Evolutionary conservation across 2,797 vertebrate species (phyloP).

Genomic region (Silurus aristotelis): DNA sequence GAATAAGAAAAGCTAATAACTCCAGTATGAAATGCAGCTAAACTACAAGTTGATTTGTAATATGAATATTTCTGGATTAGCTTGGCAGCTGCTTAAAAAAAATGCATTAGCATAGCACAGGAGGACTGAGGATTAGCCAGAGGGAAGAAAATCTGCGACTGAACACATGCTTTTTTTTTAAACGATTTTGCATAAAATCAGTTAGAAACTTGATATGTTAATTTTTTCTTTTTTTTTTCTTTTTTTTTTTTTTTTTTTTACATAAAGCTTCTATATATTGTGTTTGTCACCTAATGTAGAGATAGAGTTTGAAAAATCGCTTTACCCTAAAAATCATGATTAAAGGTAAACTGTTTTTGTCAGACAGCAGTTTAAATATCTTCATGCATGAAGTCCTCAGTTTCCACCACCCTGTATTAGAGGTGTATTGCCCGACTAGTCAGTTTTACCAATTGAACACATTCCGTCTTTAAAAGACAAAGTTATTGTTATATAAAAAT

Average conservation of each 20-base stretch:
- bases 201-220: no score
- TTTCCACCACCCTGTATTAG: background rate
- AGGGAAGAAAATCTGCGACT: background rate
- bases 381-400: background rate
- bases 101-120: background rate
- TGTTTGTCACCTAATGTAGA: background rate
- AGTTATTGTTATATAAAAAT: no score
- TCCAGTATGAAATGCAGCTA: background rate
- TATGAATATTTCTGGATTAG: background rate
- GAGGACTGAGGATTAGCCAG: background rate
- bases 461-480: no score
- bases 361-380: background rate
- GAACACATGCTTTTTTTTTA: background rate
- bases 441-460: background rate
- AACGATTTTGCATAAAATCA: no score
- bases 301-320: background rate
- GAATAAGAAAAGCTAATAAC: background rate
- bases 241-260: no score
- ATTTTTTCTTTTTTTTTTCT: no score
- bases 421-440: background rate
- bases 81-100: background rate
- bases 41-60: constrained; percentile 9
- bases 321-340: background rate
- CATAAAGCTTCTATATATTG: no score
- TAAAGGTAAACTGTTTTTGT: background rate